Evolutionary conservation across 2,797 vertebrate genomes (phyloP), one percentile per base, ranked within the genome.

Genomic region (Arctocebus calabarensis): DNA sequence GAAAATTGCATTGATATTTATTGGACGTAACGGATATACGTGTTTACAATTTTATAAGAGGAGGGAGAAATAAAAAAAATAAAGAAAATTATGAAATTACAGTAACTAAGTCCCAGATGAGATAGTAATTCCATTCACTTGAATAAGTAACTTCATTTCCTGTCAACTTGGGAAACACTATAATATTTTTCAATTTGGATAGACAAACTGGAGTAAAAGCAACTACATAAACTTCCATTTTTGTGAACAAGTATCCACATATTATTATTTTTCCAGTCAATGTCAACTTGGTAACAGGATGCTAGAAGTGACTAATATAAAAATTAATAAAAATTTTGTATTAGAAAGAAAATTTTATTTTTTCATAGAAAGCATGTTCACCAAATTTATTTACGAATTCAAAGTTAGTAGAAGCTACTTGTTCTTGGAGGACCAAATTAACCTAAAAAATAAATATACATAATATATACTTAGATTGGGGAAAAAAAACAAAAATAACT

Each of bases 61-160:
- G 22, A 70, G 16, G 3, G 81, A 93, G 3, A 75, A 57, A 43
- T 43, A 34, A 29, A 88, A 52, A 85, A 86, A 40, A 55, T 45
- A 48, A 40, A 55, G 52, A 55, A 84, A 91, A 64, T n/a, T 52
- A 57, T 84, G 16, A 77, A 74, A 59, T 74, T 74, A 74, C 13
- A 5, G 3, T 91, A 93, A 78, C 12, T 29, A 73, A 93, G 13
- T 78, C 45, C n/a, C n/a, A 71, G 19, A 29, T 90, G 10, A 32
- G 19, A 73, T 40, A 87, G 45, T 62, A 92, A 82, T 17, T 90
- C n/a, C 14, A 55, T 57, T 91, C 52, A 12, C 11, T 84, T 45
- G 32, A 95, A 17, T 62, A 94, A 90, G 20, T 74, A 78, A 91
- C 43, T 82, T 66, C 37, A 89, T 52, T 93, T 93, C 14, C 6